phyloP scores from a whole-genome alignment of 2,888 invertebrate genomes.

The Ecliptopera silaceata region DNA sequence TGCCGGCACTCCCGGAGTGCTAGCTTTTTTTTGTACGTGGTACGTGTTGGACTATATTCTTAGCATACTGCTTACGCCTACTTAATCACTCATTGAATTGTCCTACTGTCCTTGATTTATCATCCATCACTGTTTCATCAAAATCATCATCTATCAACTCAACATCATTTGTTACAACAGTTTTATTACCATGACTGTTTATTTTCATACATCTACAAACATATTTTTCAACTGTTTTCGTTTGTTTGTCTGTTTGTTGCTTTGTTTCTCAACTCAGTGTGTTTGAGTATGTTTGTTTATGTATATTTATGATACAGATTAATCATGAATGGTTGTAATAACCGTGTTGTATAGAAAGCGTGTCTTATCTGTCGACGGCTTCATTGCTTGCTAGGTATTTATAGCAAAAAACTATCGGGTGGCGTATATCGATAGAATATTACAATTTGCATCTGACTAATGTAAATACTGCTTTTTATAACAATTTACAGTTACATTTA shows the following conservation, averaged over 20 bases:
- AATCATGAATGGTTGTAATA: slow-evolving; percentile 28
- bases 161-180: slow-evolving; percentile 12
- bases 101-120: slow-evolving; percentile 24
- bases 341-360: slow-evolving; percentile 50
- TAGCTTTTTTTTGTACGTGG: no score
- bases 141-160: slow-evolving; percentile 6
- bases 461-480: background rate
- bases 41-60: slow-evolving; percentile 1
- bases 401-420: slow-evolving; percentile 44
- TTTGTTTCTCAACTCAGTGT: background rate
- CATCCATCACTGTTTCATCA: slow-evolving; percentile 10
- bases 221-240: no score
- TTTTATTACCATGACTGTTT: background rate
- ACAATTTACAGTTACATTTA: background rate
- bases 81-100: slow-evolving; percentile 9
- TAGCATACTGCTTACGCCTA: slow-evolving; percentile 8
- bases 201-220: no score
- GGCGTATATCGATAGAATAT: slow-evolving; percentile 26
- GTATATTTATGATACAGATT: background rate
- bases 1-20: no score
- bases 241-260: no score
- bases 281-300: background rate
- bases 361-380: slow-evolving; percentile 44
- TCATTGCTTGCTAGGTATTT: slow-evolving; percentile 53
- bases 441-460: slow-evolving; percentile 25